Evolutionary conservation across 2,113 vertebrate genomes (phyloP).

Genomic region (Lophius piscatorius): DNA sequence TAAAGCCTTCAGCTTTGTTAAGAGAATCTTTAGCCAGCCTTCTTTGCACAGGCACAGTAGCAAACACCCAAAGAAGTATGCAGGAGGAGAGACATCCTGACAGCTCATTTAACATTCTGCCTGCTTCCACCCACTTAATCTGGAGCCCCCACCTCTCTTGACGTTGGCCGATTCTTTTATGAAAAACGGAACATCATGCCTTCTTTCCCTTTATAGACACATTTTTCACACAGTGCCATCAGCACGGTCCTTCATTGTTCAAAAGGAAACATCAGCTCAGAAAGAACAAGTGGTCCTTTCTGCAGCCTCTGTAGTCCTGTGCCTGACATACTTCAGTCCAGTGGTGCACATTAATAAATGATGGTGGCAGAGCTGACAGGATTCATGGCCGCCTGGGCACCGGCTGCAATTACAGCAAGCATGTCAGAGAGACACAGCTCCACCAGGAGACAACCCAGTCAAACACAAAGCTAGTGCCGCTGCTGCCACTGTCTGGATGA

Average conservation of each 20-base stretch:
- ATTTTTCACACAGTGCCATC: conserved; percentile 25
- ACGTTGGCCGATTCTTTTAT: conserved; percentile 37
- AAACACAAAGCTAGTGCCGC: conserved; percentile 35
- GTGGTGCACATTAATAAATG: conserved; percentile 69
- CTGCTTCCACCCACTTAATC: conserved; percentile 56
- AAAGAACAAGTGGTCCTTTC: conserved; percentile 39
- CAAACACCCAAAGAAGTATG: conserved; percentile 48
- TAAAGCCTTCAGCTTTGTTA: conserved; percentile 51
- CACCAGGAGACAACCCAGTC: conserved; percentile 47
- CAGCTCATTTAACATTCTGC: conserved; percentile 70
- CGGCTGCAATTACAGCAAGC: conserved; percentile 55
- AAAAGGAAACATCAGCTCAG: conserved; percentile 20
- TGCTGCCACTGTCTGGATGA: conserved; percentile 37
- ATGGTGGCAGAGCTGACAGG: conserved; percentile 51
- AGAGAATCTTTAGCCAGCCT: conserved; percentile 41
- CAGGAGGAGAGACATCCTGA: conserved; percentile 56
- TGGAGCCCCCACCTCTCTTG: conserved; percentile 43
- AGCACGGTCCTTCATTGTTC: background rate
- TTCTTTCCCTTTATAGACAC: conserved; percentile 44
- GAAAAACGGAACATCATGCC: conserved; percentile 45
- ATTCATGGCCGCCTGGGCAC: conserved; percentile 65
- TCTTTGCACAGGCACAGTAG: conserved; percentile 36
- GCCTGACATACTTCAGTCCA: conserved; percentile 44
- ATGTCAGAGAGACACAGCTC: conserved; percentile 44
- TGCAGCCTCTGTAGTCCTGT: conserved; percentile 11